A percentile compares a stretch with the other conserved stretches of the same genome.
phyloP scores from a whole-genome alignment of 2,888 invertebrate genomes.

The Dicyrtoma fusca region DNA sequence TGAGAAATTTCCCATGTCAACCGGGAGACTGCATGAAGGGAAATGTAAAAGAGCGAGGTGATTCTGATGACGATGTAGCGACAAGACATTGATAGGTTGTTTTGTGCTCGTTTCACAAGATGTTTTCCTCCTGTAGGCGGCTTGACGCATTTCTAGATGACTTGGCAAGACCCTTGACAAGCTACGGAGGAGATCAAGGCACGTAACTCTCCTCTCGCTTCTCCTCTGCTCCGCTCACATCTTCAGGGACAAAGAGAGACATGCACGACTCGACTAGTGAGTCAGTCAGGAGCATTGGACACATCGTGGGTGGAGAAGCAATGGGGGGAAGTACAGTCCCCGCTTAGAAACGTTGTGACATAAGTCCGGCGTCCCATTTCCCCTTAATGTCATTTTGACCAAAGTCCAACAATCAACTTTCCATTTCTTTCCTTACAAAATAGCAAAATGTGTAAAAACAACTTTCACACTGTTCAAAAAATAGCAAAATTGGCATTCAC shows the following conservation, averaged over 20 bases:
- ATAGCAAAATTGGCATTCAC: too few species aligned
- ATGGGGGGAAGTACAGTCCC: too few species aligned
- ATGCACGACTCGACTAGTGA: too few species aligned
- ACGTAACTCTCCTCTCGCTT: constrained; percentile 12
- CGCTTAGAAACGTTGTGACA: too few species aligned
- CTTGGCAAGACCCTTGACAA: constrained; percentile 33
- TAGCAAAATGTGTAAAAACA: too few species aligned
- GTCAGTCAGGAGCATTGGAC: too few species aligned
- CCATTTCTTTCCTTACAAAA: too few species aligned
- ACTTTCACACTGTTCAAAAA: too few species aligned
- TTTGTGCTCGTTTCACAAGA: constrained; percentile 18
- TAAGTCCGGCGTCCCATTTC: too few species aligned
- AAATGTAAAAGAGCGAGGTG: constrained; percentile 12
- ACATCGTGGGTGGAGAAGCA: too few species aligned
- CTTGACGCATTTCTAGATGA: constrained; percentile 37
- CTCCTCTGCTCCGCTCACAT: constrained; percentile 1
- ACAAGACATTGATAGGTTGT: constrained; percentile 36
- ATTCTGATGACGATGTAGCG: constrained; percentile 27
- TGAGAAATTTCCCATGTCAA: background rate
- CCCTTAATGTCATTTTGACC: too few species aligned
- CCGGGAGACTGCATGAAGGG: background rate
- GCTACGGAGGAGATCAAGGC: constrained; percentile 19
- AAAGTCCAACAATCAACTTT: too few species aligned
- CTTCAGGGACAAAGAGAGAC: constrained; percentile 13
- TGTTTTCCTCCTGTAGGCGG: constrained; percentile 18